Percentiles rank a stretch among this genome's conserved stretches.
These are phyloP conservation scores for Perccottus glenii DNA, from an alignment of 2,113 vertebrate genomes.

Conservation along the genomic window DNA sequence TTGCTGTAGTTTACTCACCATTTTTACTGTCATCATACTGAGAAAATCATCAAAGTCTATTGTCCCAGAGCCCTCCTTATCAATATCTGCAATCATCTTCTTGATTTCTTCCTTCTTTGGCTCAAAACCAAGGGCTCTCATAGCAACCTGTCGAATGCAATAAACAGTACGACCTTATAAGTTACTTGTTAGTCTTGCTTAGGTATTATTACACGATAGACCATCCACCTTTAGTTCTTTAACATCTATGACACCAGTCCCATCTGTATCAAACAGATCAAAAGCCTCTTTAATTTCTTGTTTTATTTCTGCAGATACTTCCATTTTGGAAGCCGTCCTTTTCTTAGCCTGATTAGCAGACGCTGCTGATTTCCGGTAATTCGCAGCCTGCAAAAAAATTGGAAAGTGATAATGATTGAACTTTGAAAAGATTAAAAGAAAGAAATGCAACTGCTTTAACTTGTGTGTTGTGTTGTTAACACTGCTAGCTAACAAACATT, in stretches of 20 bases:
- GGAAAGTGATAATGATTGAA: neutral
- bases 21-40: slow-evolving; percentile 90
- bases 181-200: neutral
- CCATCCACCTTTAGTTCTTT: slow-evolving; percentile 89
- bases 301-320: slow-evolving; percentile 89
- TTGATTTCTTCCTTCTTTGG: slow-evolving; percentile 95
- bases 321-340: slow-evolving; percentile 80
- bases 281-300: slow-evolving; percentile 95
- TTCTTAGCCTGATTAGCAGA: slow-evolving; percentile 74
- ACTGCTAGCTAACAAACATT: slow-evolving; percentile 30
- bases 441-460: neutral
- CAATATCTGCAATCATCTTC: slow-evolving; percentile 89
- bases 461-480: no score
- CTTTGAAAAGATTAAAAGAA: neutral
- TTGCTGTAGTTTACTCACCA: slow-evolving; percentile 75
- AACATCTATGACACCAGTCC: slow-evolving; percentile 88
- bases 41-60: slow-evolving; percentile 90
- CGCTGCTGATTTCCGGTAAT: slow-evolving; percentile 72
- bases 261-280: slow-evolving; percentile 91
- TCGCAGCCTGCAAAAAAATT: slow-evolving; percentile 81
- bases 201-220: neutral
- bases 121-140: slow-evolving; percentile 93
- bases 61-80: slow-evolving; percentile 85
- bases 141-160: slow-evolving; percentile 84
- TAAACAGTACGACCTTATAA: neutral